Conservation (phyloP, 2,113 vertebrate genomes). For the Pleuronectes platessa region DNA sequence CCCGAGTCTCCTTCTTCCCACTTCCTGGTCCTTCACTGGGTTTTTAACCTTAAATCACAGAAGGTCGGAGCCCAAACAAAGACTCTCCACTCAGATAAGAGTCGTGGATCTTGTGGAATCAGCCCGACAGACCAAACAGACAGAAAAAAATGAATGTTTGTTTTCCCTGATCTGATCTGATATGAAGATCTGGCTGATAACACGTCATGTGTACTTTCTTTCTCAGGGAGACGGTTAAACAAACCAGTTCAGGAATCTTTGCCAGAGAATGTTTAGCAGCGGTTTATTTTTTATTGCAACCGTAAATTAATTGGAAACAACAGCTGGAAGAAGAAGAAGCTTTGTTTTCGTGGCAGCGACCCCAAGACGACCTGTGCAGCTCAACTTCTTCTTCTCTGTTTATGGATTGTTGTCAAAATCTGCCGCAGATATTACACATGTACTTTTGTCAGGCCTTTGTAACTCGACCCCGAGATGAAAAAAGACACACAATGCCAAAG, state of each 20-base stretch:
- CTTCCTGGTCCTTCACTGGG: not conserved
- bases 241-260: too few species aligned
- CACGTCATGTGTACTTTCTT: not conserved
- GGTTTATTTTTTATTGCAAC: too few species aligned
- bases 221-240: too few species aligned
- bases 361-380: not conserved
- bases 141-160: slow-evolving; percentile 4
- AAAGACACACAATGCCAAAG: not conserved
- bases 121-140: slow-evolving; percentile 11
- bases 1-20: too few species aligned
- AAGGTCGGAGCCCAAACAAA: slow-evolving; percentile 18
- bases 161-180: slow-evolving; percentile 6
- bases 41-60: slow-evolving; percentile 1
- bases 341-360: not conserved
- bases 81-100: slow-evolving; percentile 14
- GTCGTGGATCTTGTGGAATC: slow-evolving; percentile 22
- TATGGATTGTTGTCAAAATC: not conserved
- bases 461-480: not conserved
- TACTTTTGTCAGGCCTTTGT: not conserved
- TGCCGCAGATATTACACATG: not conserved
- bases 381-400: not conserved
- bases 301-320: not conserved
- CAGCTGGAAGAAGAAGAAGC: not conserved
- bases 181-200: not conserved
- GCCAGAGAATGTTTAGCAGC: too few species aligned